Conservation (phyloP, 2,888 invertebrate species). For the Lypha dubia region DNA sequence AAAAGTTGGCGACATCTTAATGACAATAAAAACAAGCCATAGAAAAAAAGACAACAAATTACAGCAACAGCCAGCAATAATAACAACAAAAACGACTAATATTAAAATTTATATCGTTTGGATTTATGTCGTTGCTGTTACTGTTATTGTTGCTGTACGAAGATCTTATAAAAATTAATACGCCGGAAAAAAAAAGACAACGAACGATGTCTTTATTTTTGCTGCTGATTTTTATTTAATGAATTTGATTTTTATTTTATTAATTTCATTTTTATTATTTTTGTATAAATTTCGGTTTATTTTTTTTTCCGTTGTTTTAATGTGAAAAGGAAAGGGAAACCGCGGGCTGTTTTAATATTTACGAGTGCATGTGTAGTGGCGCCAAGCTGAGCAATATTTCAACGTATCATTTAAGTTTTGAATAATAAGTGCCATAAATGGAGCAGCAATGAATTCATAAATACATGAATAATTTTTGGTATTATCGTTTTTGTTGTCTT, state of each 20-base stretch:
- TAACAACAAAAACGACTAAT: constrained; percentile 33
- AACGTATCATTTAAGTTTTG: constrained; percentile 67
- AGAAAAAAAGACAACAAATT: background rate
- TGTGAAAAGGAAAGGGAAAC: constrained; percentile 74
- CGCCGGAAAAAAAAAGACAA: background rate
- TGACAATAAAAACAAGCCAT: constrained; percentile 39
- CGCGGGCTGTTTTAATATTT: constrained; percentile 62
- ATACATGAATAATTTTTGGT: constrained; percentile 36
- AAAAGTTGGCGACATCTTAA: constrained; percentile 68
- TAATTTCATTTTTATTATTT: constrained; percentile 55
- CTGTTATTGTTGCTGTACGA: background rate
- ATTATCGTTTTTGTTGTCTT: background rate
- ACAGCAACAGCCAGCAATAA: constrained; percentile 40
- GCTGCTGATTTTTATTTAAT: constrained; percentile 36
- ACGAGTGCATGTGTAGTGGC: constrained; percentile 60
- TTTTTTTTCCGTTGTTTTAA: constrained; percentile 54
- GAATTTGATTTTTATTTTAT: constrained; percentile 64
- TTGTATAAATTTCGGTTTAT: too few relatives aligned
- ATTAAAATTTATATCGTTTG: constrained; percentile 65
- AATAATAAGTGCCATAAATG: constrained; percentile 73
- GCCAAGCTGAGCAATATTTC: constrained; percentile 72
- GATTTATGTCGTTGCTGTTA: constrained; percentile 28
- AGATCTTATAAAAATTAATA: constrained; percentile 28
- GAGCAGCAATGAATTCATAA: constrained; percentile 72
- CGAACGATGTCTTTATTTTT: constrained; percentile 62